Conservation (phyloP, 1,140 invertebrate species). For the Argopecten irradians region DNA sequence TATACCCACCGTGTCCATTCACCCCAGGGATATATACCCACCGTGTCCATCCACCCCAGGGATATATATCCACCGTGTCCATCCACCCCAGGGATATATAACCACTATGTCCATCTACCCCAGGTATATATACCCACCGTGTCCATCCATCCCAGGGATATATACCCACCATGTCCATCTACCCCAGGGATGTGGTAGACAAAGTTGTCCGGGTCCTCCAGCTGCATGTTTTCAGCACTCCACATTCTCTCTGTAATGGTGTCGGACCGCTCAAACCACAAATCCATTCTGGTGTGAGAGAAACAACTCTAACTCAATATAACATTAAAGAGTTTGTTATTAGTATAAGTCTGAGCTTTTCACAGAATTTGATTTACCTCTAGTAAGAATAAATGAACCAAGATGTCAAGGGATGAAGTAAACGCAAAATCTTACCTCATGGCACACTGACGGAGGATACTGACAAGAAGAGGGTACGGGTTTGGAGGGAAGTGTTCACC, state of each 20-base stretch:
- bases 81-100: no score
- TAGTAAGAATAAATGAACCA: no score
- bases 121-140: no score
- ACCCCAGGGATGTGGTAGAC: slow-evolving; percentile 66
- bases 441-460: slow-evolving; percentile 58
- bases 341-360: no score
- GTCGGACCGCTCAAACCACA: slow-evolving; percentile 60
- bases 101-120: not conserved
- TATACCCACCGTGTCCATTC: no score
- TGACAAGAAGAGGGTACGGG: slow-evolving; percentile 62
- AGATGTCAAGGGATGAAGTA: not conserved
- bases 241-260: slow-evolving; percentile 44
- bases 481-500: slow-evolving; percentile 61
- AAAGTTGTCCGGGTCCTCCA: slow-evolving; percentile 56
- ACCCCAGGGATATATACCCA: no score
- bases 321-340: no score
- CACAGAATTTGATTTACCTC: no score
- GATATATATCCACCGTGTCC: no score
- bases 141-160: not conserved
- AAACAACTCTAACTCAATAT: not conserved
- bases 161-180: slow-evolving; percentile 64
- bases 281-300: slow-evolving; percentile 65
- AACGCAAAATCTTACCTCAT: slow-evolving; percentile 59
- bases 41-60: no score
- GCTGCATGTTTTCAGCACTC: slow-evolving; percentile 41